Conservation (phyloP, 2,113 vertebrate species). For the Piprites chloris region DNA sequence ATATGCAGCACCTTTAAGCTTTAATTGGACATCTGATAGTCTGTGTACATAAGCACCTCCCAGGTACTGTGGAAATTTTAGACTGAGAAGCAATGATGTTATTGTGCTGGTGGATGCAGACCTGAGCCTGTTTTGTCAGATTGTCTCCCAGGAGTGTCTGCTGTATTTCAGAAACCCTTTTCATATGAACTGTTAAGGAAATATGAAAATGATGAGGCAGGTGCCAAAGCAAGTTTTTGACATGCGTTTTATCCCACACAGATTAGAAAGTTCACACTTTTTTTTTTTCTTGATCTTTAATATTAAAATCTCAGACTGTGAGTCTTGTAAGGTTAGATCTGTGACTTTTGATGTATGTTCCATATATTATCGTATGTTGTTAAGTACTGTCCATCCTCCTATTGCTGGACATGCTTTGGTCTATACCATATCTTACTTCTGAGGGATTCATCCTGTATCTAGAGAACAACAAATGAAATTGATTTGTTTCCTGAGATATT, state of each 20-base stretch:
- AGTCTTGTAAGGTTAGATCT: background rate
- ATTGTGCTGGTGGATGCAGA: constrained; percentile 35
- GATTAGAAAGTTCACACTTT: background rate
- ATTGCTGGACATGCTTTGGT: background rate
- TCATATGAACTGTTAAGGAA: constrained; percentile 55
- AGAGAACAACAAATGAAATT: background rate
- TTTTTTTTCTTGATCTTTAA: background rate
- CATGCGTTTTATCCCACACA: background rate
- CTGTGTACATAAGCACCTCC: constrained; percentile 44
- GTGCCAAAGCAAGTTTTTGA: constrained; percentile 39
- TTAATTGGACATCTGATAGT: constrained; percentile 66
- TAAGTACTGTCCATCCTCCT: background rate
- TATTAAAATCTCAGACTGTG: background rate
- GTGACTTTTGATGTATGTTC: background rate
- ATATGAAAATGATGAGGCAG: constrained; percentile 56
- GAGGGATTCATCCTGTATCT: background rate
- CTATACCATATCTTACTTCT: background rate
- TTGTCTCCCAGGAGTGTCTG: constrained; percentile 53
- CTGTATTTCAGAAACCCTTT: constrained; percentile 55
- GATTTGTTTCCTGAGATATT: background rate
- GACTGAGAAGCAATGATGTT: constrained; percentile 50
- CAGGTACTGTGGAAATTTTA: constrained; percentile 44
- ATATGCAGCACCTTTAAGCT: constrained; percentile 54
- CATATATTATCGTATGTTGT: background rate
- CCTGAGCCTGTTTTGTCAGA: constrained; percentile 28